Base-by-base conservation (phyloP, 2,113 vertebrate species). In the Sardina pilchardus region DNA sequence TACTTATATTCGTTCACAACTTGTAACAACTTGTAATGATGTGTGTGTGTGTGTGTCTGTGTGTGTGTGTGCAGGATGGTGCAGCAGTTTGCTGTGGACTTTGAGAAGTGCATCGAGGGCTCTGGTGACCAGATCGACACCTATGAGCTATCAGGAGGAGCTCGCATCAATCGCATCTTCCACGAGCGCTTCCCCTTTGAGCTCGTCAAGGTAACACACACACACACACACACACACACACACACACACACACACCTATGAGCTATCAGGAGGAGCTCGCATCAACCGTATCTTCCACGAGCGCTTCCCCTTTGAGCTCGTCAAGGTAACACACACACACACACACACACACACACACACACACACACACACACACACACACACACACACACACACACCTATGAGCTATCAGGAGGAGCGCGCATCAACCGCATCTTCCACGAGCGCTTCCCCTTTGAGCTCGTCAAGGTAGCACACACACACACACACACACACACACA, bases 261-360 rank as follows among this genome's bases (percentile, higher is more conserved):
- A 99, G 88, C 93, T 99, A 84, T 99, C 98, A 0, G 97, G 98
- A 34, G 98, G 98, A 86, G 98, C 98, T 0, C 95, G 97, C 83
- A 99, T 99, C 91, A 99, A 99, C 88, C 95, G 97, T 3, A 96
- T 99, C 92, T 99, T 99, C 91, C 98, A 99, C 0, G 98, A 99
- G 81, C 96, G 98, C 30, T 99, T 99, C 87, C 98, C 98, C 75
- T 99, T 99, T 17, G 98, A 99, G 78, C 90, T 99, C 89, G 97
- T 99, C 93, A 99, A 99, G 97, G 98, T 99, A 93, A 85, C 7
- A 4, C 12, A 80, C 2, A 34, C 14, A 7, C 6, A n/a, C 43
- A 39, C 30, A 56, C 16, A 7, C 53, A 21, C 53, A 59, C 0
- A 47, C 39, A 56, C 19, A 82, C 39, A 82, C 43, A n/a, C 24